Percentiles rank a stretch among this genome's conserved stretches.
Evolutionary conservation across 2,888 invertebrate species (phyloP).

Genomic region (Lordiphosa andalusiaca): DNA sequence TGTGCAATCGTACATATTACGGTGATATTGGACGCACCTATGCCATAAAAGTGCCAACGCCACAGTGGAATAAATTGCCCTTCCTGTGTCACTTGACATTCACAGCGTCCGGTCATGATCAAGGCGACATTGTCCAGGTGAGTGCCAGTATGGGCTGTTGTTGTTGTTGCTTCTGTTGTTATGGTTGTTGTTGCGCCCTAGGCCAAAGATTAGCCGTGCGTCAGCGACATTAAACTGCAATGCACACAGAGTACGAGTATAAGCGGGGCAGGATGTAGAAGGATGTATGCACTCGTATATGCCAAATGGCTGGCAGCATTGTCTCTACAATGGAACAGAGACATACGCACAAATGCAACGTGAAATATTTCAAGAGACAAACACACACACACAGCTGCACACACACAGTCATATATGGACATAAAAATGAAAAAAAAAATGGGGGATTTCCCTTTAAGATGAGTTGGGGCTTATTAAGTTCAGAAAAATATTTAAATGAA

Average conservation of each 20-base stretch:
- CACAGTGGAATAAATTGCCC: constrained; percentile 88
- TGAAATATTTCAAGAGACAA: constrained; percentile 49
- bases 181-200: constrained; percentile 29
- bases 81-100: constrained; percentile 95
- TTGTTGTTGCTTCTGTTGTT: constrained; percentile 17
- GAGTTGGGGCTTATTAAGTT: too few species aligned
- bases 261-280: background rate
- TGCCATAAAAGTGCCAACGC: constrained; percentile 87
- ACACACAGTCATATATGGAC: constrained; percentile 1
- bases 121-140: constrained; percentile 94
- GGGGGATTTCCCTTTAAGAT: too few species aligned
- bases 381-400: constrained; percentile 8
- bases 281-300: background rate
- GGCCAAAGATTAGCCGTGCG: constrained; percentile 64
- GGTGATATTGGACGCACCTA: constrained; percentile 92
- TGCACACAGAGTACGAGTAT: constrained; percentile 29
- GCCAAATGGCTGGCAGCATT: constrained; percentile 8
- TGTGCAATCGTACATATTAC: constrained; percentile 95
- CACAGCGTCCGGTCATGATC: constrained; percentile 92
- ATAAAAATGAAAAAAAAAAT: constrained; percentile 1
- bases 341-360: constrained; percentile 36
- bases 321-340: constrained; percentile 15
- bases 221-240: constrained; percentile 59
- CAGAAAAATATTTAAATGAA: too few species aligned
- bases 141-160: constrained; percentile 46